Evolutionary conservation across 2,888 invertebrate genomes (phyloP).

Genomic region (Drosophila maculinotata): DNA sequence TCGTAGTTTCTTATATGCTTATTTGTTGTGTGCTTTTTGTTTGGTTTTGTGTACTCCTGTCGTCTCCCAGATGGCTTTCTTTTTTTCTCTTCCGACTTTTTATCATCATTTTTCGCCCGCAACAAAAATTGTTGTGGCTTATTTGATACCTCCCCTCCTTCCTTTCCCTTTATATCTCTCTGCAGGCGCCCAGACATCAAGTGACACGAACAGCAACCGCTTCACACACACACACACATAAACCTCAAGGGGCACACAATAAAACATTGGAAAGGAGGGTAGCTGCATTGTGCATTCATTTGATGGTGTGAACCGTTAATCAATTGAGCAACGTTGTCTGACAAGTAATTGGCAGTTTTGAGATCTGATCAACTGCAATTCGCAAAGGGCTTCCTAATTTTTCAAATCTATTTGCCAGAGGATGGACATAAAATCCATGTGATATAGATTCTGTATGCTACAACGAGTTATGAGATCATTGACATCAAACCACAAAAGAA

Average conservation of each 20-base stretch:
- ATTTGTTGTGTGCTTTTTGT: constrained; percentile 1
- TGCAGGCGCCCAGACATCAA: too few relatives aligned
- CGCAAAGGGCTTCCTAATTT: not conserved
- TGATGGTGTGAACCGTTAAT: constrained; percentile 48
- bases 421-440: too few relatives aligned
- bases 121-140: constrained; percentile 33
- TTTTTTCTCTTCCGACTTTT: constrained; percentile 26
- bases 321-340: constrained; percentile 9
- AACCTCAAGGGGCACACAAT: constrained; percentile 6
- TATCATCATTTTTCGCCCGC: constrained; percentile 31
- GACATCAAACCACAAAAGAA: not conserved
- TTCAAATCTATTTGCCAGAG: not conserved
- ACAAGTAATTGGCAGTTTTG: not conserved
- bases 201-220: constrained; percentile 13
- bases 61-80: constrained; percentile 15
- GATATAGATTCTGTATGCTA: not conserved
- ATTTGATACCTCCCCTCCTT: constrained; percentile 1
- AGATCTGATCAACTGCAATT: not conserved
- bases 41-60: not conserved
- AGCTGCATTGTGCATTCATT: constrained; percentile 40
- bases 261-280: constrained; percentile 5
- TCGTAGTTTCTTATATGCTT: constrained; percentile 1
- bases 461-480: not conserved
- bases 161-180: constrained; percentile 6
- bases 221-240: constrained; percentile 43